Evolutionary conservation across 2,113 vertebrate species (phyloP).

Genomic region (Anoura caudifer): DNA sequence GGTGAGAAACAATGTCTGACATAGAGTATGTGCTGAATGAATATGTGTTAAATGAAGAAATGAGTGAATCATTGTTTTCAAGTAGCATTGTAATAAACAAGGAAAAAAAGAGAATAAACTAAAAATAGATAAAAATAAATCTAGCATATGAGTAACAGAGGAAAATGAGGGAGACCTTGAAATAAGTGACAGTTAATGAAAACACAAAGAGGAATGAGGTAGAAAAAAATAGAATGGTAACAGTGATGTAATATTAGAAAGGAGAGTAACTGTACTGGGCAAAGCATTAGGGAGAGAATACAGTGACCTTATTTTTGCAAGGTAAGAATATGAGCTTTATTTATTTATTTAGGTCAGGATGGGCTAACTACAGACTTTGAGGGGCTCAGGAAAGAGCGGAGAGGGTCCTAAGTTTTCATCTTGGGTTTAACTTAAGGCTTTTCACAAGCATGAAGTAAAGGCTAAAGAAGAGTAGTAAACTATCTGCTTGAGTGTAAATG

Average conservation of each 20-base stretch:
- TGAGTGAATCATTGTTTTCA: not conserved
- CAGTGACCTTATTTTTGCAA: not conserved
- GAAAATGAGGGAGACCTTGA: not conserved
- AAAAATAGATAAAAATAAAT: not conserved
- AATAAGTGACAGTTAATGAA: not conserved
- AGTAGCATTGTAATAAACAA: not conserved
- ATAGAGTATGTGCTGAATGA: not conserved
- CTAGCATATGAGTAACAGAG: not conserved
- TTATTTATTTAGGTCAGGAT: not conserved
- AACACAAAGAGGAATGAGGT: not conserved
- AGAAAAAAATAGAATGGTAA: not conserved
- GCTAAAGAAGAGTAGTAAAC: not conserved
- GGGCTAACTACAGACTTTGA: not conserved
- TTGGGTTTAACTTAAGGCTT: not conserved
- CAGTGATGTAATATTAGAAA: not conserved
- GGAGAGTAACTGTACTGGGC: not conserved
- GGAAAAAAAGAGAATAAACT: not conserved
- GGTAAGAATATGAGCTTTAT: not conserved
- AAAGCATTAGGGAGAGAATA: not conserved
- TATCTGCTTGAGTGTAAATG: not conserved
- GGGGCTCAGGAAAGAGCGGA: not conserved
- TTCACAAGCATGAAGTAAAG: not conserved
- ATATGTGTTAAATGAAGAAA: not conserved
- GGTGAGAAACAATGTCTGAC: not conserved
- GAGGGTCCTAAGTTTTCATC: not conserved